phyloP scores from a whole-genome alignment of 2,797 vertebrate species.

The Tokudaia tokunoshimensis region DNA sequence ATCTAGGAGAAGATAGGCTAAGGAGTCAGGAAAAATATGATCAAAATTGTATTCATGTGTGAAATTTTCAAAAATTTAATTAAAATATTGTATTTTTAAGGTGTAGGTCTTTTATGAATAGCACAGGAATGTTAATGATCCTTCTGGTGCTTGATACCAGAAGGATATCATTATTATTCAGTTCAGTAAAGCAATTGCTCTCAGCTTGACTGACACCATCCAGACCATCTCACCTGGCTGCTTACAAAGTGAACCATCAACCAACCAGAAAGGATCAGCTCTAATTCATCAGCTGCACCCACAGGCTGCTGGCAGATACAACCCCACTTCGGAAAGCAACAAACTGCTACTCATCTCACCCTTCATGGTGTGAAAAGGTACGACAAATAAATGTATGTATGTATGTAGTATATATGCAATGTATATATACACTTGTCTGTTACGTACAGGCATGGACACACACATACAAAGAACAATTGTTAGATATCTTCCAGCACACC shows the following conservation, averaged over 20 bases:
- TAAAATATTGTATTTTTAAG: not conserved
- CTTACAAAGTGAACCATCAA: conserved; percentile 44
- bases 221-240: not conserved
- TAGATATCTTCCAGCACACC: conserved; percentile 41
- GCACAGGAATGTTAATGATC: not conserved
- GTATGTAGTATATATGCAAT: no score
- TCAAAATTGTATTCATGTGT: not conserved
- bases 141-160: not conserved
- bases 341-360: not conserved
- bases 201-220: not conserved
- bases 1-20: not conserved
- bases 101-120: not conserved
- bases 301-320: not conserved
- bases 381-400: not conserved
- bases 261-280: not conserved
- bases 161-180: not conserved
- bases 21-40: not conserved
- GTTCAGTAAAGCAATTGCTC: conserved; percentile 6
- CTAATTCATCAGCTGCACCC: not conserved
- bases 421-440: not conserved
- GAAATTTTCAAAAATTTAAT: not conserved
- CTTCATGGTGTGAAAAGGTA: conserved; percentile 4
- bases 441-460: not conserved
- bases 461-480: not conserved
- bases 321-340: not conserved